A percentile compares a stretch with the other conserved stretches of the same genome.
Evolutionary conservation across 2,888 invertebrate species (phyloP).

Genomic region (Brenthis hecate): DNA sequence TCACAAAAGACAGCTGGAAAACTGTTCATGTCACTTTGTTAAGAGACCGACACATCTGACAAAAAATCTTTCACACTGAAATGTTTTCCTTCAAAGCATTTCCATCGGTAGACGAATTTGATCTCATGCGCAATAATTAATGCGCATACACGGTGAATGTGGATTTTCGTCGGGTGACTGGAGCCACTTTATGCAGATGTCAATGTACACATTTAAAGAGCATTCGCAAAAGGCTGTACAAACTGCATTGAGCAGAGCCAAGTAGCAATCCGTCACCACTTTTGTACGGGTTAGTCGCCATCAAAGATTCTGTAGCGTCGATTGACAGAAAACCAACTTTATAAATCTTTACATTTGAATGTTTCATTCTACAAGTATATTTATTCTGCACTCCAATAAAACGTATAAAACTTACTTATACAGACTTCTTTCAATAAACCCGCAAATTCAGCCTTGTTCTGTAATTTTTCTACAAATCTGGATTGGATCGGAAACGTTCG

Average conservation of each 20-base stretch:
- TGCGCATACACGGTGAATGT: not conserved
- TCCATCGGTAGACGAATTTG: not conserved
- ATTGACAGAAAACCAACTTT: too few relatives aligned
- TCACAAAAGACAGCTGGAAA: not conserved
- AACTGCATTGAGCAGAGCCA: not conserved
- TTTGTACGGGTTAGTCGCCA: not conserved
- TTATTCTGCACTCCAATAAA: too few relatives aligned
- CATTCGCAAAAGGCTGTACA: not conserved
- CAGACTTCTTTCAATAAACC: too few relatives aligned
- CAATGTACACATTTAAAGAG: not conserved
- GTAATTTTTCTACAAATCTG: too few relatives aligned
- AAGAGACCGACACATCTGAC: not conserved
- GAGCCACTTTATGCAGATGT: not conserved
- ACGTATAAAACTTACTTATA: too few relatives aligned
- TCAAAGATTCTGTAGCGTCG: too few relatives aligned
- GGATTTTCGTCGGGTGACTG: not conserved
- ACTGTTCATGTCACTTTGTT: not conserved
- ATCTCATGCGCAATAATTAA: too few relatives aligned
- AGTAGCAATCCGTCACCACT: constrained; percentile 2
- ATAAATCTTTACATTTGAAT: too few relatives aligned
- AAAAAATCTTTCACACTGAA: not conserved
- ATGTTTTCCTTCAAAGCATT: not conserved
- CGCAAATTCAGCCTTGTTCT: too few relatives aligned
- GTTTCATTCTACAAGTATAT: too few relatives aligned
- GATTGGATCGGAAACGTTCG: too few relatives aligned